These are phyloP conservation scores for Chymomyza procnemis DNA, from an alignment of 2,888 invertebrate genomes.

Conservation along the genomic window DNA sequence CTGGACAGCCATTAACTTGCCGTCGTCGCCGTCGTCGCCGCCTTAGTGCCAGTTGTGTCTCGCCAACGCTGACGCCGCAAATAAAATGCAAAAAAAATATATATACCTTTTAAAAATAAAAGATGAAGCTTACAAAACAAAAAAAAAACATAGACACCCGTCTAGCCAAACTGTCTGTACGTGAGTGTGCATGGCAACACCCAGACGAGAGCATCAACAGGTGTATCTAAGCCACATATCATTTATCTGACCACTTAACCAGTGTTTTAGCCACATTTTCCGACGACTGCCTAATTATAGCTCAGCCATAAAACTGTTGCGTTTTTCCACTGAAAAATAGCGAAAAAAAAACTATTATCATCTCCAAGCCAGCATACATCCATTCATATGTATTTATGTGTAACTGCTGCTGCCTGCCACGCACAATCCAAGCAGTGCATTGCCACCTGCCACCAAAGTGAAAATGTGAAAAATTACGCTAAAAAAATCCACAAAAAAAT, in stretches of 20 bases:
- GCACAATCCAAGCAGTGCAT: slow-evolving; percentile 50
- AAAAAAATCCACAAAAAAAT: too few relatives aligned
- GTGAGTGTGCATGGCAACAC: background rate
- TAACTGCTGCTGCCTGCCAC: too few relatives aligned
- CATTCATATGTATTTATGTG: slow-evolving; percentile 17
- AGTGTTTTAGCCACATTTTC: slow-evolving; percentile 12
- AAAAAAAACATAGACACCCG: slow-evolving; percentile 15
- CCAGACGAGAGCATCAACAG: background rate
- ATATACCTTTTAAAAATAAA: slow-evolving; percentile 16
- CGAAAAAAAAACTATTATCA: too few relatives aligned
- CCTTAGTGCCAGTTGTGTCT: slow-evolving; percentile 37
- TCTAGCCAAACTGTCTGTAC: background rate
- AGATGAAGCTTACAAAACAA: slow-evolving; percentile 14
- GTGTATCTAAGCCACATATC: background rate
- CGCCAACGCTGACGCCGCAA: slow-evolving; percentile 56
- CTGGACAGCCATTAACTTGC: background rate
- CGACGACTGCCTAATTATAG: background rate
- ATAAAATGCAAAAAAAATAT: slow-evolving; percentile 31
- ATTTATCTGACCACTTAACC: background rate
- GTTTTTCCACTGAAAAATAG: slow-evolving; percentile 32
- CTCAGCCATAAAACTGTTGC: slow-evolving; percentile 2
- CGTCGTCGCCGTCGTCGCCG: background rate
- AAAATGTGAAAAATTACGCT: background rate
- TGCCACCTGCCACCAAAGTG: slow-evolving; percentile 33
- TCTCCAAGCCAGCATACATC: slow-evolving; percentile 28